Evolutionary conservation across 2,888 invertebrate genomes (phyloP).

Genomic region (Leptura quadrifasciata): DNA sequence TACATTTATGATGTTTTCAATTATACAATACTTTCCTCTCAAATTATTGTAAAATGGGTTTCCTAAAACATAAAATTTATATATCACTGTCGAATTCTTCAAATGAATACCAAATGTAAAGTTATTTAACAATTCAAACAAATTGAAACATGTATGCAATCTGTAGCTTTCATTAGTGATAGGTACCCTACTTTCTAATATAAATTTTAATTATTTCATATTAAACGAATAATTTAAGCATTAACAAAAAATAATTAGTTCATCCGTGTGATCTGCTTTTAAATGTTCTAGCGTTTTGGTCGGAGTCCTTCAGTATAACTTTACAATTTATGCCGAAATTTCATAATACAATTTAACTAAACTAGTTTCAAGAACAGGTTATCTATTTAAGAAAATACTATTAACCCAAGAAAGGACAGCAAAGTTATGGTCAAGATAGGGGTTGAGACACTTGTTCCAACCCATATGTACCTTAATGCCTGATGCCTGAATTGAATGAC

Average conservation of each 20-base stretch:
- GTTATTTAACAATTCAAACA: too few species aligned
- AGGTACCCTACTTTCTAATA: too few species aligned
- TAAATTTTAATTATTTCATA: too few species aligned
- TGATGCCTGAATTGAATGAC: slow-evolving; percentile 44
- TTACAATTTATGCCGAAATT: slow-evolving; percentile 27
- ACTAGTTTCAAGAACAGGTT: slow-evolving; percentile 58
- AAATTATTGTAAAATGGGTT: too few species aligned
- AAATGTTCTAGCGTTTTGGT: neutral
- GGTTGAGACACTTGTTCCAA: slow-evolving; percentile 58
- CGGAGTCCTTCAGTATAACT: neutral
- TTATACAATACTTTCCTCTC: too few species aligned
- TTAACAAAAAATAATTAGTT: neutral
- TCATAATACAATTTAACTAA: slow-evolving; percentile 53
- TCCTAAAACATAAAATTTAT: too few species aligned
- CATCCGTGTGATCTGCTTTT: neutral
- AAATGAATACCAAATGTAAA: too few species aligned
- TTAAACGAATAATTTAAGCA: too few species aligned
- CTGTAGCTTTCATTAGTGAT: too few species aligned
- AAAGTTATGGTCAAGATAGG: slow-evolving; percentile 61
- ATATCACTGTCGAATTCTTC: too few species aligned
- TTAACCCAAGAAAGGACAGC: slow-evolving; percentile 54
- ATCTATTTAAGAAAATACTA: slow-evolving; percentile 53
- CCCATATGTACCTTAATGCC: slow-evolving; percentile 38
- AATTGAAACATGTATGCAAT: too few species aligned
- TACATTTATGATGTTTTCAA: too few species aligned